phyloP scores from a whole-genome alignment of 2,888 invertebrate species.

The Leptarthrus brevirostris region DNA sequence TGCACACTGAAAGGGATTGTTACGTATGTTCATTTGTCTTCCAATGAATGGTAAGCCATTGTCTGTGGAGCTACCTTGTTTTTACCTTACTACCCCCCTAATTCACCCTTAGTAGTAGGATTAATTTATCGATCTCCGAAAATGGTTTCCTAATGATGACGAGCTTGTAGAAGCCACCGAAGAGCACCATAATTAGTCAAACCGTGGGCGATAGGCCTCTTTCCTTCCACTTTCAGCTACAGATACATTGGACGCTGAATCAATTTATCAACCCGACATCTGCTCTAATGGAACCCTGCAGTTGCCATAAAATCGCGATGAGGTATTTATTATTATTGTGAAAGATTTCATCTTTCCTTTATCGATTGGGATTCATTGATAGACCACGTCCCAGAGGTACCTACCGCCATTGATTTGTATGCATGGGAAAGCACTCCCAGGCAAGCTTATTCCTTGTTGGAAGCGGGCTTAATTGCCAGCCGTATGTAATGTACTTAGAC shows the following conservation, averaged over 20 bases:
- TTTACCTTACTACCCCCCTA: background rate
- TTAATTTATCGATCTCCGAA: conserved; percentile 28
- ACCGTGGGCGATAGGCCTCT: background rate
- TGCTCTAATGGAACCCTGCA: conserved; percentile 8
- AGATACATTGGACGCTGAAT: conserved; percentile 43
- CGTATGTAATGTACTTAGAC: background rate
- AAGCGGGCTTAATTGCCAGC: conserved; percentile 14
- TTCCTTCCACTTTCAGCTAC: background rate
- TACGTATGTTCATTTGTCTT: conserved; percentile 39
- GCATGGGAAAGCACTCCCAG: conserved; percentile 28
- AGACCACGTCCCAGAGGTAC: background rate
- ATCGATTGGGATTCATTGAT: conserved; percentile 10
- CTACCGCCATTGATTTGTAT: conserved; percentile 12
- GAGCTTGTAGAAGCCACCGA: conserved; percentile 21
- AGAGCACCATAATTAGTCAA: conserved; percentile 36
- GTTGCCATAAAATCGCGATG: background rate
- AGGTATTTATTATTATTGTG: conserved; percentile 29
- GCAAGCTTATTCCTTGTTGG: background rate
- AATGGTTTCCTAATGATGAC: conserved; percentile 44
- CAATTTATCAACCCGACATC: conserved; percentile 51
- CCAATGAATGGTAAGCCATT: conserved; percentile 8
- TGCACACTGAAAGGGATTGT: conserved; percentile 32
- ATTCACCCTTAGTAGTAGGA: background rate
- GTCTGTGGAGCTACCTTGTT: conserved; percentile 32
- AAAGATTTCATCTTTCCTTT: background rate